Conservation (phyloP, 2,888 invertebrate genomes). For the Anarsia innoxiella region DNA sequence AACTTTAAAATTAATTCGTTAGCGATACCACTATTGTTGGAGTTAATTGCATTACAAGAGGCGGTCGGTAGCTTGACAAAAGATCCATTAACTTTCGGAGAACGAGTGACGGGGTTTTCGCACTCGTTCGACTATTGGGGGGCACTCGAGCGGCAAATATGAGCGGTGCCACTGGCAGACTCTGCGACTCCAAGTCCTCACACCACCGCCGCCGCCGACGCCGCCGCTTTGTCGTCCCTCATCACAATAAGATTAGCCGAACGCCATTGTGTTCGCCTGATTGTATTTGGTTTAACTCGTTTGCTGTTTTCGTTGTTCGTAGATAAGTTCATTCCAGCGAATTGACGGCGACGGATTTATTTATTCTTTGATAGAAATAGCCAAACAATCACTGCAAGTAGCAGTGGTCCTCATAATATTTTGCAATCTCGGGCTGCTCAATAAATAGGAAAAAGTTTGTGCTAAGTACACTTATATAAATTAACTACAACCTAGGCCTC, state of each 20-base stretch:
- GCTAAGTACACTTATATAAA: too few species aligned
- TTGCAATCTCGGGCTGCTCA: too few species aligned
- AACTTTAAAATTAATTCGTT: constrained; percentile 66
- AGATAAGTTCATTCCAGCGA: constrained; percentile 13
- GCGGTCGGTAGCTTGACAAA: constrained; percentile 57
- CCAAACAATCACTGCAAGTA: too few species aligned
- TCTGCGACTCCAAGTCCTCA: constrained; percentile 43
- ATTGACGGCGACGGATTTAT: too few species aligned
- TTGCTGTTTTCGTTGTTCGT: constrained; percentile 30
- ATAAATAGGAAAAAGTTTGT: too few species aligned
- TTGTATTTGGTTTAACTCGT: constrained; percentile 62
- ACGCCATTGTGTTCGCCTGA: constrained; percentile 53
- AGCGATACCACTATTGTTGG: constrained; percentile 63
- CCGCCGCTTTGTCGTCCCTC: constrained; percentile 43
- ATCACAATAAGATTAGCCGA: constrained; percentile 59
- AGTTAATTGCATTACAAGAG: constrained; percentile 75
- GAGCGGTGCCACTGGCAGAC: constrained; percentile 56
- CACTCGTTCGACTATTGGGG: constrained; percentile 44
- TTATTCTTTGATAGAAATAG: too few species aligned
- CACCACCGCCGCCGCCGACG: constrained; percentile 28
- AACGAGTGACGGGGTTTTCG: constrained; percentile 55
- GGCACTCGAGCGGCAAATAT: constrained; percentile 65
- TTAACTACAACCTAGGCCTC: too few species aligned
- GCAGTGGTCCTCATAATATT: too few species aligned
- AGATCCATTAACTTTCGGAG: constrained; percentile 67